A percentile compares a stretch with the other conserved stretches of the same genome.
phyloP scores from a whole-genome alignment of 2,888 invertebrate species.

The Lepas anatifera region DNA sequence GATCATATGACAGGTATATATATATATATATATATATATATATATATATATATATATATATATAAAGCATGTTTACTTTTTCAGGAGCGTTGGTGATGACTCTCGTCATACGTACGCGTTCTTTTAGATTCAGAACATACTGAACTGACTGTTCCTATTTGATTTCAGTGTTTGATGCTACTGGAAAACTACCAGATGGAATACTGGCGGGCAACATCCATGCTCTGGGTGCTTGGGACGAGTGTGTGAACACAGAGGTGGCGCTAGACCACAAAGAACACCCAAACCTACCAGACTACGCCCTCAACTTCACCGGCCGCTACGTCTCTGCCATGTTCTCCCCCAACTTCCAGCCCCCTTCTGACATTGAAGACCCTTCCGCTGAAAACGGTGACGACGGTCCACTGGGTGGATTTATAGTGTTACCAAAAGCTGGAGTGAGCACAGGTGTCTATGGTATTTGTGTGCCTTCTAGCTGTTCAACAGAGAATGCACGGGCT shows the following conservation, averaged over 20 bases:
- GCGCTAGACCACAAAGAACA: not conserved
- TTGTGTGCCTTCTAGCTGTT: not conserved
- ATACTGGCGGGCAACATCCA: conserved; percentile 36
- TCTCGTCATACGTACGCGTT: too few species aligned
- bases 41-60: too few species aligned
- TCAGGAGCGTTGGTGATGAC: too few species aligned
- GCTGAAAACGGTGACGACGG: not conserved
- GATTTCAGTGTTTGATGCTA: conserved; percentile 39
- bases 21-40: too few species aligned
- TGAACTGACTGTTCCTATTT: too few species aligned
- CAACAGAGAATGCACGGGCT: not conserved
- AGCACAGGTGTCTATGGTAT: not conserved
- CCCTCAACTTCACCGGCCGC: not conserved
- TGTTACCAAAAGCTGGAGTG: not conserved
- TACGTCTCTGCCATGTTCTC: not conserved
- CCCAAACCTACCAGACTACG: not conserved
- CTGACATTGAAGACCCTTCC: not conserved
- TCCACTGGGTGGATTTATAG: too few species aligned
- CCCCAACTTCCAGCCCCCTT: not conserved
- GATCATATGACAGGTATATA: too few species aligned
- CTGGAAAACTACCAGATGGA: conserved; percentile 39
- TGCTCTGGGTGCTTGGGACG: conserved; percentile 38
- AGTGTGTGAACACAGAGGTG: conserved; percentile 31
- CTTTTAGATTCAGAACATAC: too few species aligned
- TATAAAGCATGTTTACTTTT: too few species aligned